phyloP scores from a whole-genome alignment of 2,113 vertebrate species.

The Chionomys nivalis region DNA sequence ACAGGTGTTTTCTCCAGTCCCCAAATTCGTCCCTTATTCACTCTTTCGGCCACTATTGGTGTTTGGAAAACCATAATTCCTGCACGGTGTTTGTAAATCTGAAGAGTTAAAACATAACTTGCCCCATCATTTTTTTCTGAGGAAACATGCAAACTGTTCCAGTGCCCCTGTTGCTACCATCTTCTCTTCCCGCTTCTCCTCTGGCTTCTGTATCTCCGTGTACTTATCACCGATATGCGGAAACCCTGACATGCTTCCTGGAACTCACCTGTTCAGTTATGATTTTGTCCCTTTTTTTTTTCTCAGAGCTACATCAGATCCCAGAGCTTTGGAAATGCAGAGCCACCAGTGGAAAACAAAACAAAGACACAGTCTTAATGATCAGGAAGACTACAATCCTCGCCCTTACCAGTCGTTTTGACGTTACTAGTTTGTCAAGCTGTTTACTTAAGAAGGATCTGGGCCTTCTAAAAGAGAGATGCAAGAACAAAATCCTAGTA shows the following conservation, averaged over 20 bases:
- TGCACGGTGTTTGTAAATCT: not conserved
- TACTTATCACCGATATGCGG: not conserved
- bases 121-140: not conserved
- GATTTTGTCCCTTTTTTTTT: not conserved
- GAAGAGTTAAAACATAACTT: not conserved
- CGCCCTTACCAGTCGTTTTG: not conserved
- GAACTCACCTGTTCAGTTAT: not conserved
- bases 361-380: not conserved
- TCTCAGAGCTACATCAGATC: not conserved
- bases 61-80: conserved; percentile 11
- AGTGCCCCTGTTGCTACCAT: fast-evolving
- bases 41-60: not conserved
- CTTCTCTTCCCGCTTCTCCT: not conserved
- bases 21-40: conserved; percentile 44
- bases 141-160: not conserved
- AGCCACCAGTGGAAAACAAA: not conserved
- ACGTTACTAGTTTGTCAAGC: not conserved
- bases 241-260: not conserved
- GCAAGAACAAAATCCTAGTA: not conserved
- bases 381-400: not conserved
- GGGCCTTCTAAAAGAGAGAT: not conserved
- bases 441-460: conserved; percentile 38
- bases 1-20: conserved; percentile 66
- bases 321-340: not conserved
- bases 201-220: not conserved